Evolutionary conservation across 2,797 vertebrate genomes (phyloP), one percentile per base, ranked within the genome.

Genomic region (Diplodus puntazzo): DNA sequence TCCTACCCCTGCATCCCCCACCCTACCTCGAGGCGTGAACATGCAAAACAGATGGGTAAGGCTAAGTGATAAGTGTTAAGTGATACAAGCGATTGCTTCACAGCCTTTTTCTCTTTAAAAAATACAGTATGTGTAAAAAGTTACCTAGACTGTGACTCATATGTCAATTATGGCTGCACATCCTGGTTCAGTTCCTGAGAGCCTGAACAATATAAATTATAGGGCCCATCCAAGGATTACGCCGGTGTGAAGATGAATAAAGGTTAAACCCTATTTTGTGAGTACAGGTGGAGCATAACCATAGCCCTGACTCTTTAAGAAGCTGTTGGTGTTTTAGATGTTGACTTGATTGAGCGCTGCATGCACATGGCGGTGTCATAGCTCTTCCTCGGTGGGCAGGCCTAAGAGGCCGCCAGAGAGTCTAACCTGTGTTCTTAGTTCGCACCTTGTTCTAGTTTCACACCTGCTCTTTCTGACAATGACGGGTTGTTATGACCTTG

Each of bases 361-460:
- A 42, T 8, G 14, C 11, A 62, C 18, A 53, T 54, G 42, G 17
- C 61, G 20, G 43, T 62, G 9, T 54, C 50, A 30, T 17, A 27
- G 23, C 2, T 2, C 39, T 63, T 21, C 4, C 0, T 42, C 21
- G 11, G 4, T 14, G 8, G 49, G 25, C 21, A 57, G 46, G 17
- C 34, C n/a, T 27, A 5, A 50, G 2, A 39, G 30, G 8, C 25
- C 1, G 17, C 9, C 10, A 14, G 17, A 23, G 16, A 21, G 3
- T 16, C 48, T 64, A 3, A 11, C 13, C 34, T 69, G 49, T 42
- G 27, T 79, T 71, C 53, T 50, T 50, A 25, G 70, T 81, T 61
- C 30, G 67, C 54, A 57, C 23, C 54, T 30, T 30, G 27, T 79
- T 71, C 53, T 45, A 45, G 30, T 71, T 82, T 61, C 30, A 72